A percentile compares a stretch with the other conserved stretches of the same genome.
phyloP scores from a whole-genome alignment of 2,888 invertebrate species.

The Scaeva pyrastri region DNA sequence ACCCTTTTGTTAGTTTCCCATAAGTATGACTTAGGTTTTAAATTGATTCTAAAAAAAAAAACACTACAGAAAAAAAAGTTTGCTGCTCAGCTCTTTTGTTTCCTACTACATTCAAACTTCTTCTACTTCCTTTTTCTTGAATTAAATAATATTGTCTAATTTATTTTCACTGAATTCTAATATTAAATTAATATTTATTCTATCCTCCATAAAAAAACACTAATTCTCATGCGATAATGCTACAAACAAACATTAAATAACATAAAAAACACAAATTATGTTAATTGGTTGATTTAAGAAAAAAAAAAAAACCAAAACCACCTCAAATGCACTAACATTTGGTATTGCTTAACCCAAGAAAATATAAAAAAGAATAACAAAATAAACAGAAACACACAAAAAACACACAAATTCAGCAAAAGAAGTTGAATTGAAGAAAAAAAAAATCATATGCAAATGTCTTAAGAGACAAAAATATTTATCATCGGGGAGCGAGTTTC shows the following conservation, averaged over 20 bases:
- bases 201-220: not conserved
- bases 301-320: constrained; percentile 12
- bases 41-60: too few species aligned
- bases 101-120: too few species aligned
- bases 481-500: not conserved
- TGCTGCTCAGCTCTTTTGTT: constrained; percentile 28
- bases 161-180: too few species aligned
- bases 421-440: constrained; percentile 34
- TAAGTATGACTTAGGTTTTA: too few species aligned
- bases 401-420: constrained; percentile 5
- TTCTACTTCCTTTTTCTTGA: too few species aligned
- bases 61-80: too few species aligned
- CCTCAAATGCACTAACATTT: constrained; percentile 49
- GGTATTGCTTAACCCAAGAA: constrained; percentile 57
- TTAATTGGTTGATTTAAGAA: constrained; percentile 43
- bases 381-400: constrained; percentile 16
- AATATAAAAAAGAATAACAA: constrained; percentile 6
- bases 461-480: constrained; percentile 54
- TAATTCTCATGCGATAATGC: constrained; percentile 13
- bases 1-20: too few species aligned
- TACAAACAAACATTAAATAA: constrained; percentile 26
- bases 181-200: too few species aligned
- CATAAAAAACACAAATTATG: constrained; percentile 55
- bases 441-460: constrained; percentile 52
- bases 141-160: too few species aligned